These are phyloP conservation scores for Parasteatoda lunata DNA, from an alignment of 2,888 invertebrate species.

Conservation along the genomic window DNA sequence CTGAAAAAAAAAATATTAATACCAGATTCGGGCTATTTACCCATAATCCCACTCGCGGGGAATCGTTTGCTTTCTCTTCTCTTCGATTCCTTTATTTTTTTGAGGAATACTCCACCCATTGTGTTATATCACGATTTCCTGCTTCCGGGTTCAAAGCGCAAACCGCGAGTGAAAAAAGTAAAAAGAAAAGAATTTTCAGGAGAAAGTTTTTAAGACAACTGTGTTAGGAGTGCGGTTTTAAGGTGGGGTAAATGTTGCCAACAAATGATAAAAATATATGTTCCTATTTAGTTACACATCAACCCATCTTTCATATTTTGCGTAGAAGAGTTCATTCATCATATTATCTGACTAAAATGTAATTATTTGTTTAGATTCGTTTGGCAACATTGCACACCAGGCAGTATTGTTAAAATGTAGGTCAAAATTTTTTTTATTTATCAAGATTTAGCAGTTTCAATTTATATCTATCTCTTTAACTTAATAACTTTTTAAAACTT, in stretches of 20 bases:
- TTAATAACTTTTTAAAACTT: too few species aligned
- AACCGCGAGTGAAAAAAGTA: constrained; percentile 10
- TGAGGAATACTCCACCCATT: constrained; percentile 33
- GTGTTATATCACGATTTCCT: constrained; percentile 35
- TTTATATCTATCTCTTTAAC: too few species aligned
- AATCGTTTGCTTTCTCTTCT: constrained; percentile 28
- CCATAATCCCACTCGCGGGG: constrained; percentile 39
- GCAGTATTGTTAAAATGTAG: background rate
- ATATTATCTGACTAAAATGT: background rate
- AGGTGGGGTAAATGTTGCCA: constrained; percentile 25
- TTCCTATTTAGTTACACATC: background rate
- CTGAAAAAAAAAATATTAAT: background rate
- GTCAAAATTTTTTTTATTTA: background rate
- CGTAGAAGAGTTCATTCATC: background rate
- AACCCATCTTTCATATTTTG: background rate
- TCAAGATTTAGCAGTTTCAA: too few species aligned
- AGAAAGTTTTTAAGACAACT: constrained; percentile 21
- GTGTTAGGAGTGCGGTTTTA: constrained; percentile 52
- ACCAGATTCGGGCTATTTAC: background rate
- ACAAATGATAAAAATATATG: background rate
- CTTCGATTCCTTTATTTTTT: constrained; percentile 18
- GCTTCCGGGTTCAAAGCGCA: constrained; percentile 48
- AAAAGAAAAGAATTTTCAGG: constrained; percentile 15
- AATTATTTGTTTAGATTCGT: background rate
- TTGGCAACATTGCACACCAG: background rate